phyloP scores from a whole-genome alignment of 53 echinoderm and acorn worm genomes.

The Hippasteria phrygiana region DNA sequence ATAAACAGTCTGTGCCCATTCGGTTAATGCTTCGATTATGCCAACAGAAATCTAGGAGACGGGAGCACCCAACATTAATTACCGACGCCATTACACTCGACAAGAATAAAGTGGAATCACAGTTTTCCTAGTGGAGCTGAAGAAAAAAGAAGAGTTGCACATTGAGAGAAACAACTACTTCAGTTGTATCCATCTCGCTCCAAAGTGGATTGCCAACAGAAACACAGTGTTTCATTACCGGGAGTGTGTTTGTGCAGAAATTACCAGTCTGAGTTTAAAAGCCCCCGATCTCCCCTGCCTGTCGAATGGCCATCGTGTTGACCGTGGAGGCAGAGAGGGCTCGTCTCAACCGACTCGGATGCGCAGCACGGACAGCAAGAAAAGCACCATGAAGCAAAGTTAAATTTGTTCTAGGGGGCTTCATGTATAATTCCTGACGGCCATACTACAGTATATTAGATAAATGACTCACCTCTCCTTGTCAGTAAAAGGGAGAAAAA shows the following conservation, averaged over 20 bases:
- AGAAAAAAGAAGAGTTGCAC: background rate
- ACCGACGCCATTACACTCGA: background rate
- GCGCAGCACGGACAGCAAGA: constrained; percentile 45
- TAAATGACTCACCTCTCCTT: constrained; percentile 58
- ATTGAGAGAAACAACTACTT: background rate
- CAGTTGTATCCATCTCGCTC: constrained; percentile 24
- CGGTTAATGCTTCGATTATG: constrained; percentile 7
- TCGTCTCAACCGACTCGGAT: background rate
- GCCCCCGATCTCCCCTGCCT: constrained; percentile 3
- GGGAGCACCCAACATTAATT: constrained; percentile 14
- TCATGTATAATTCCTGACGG: constrained; percentile 59
- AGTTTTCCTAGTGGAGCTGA: background rate
- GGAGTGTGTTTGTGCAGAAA: constrained; percentile 59
- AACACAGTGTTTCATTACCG: constrained; percentile 50
- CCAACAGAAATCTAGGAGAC: background rate
- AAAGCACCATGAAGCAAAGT: constrained; percentile 63
- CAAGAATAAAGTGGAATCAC: constrained; percentile 12
- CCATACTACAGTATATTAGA: constrained; percentile 2
- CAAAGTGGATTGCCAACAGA: constrained; percentile 60
- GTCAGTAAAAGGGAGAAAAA: constrained; percentile 7
- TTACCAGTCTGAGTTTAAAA: constrained; percentile 48
- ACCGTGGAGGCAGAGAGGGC: constrained; percentile 3
- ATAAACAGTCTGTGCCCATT: constrained; percentile 3
- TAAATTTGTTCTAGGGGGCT: constrained; percentile 45
- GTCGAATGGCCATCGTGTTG: constrained; percentile 20